Conservation (phyloP, 2,888 invertebrate species). For the Yponomeuta malinellus region DNA sequence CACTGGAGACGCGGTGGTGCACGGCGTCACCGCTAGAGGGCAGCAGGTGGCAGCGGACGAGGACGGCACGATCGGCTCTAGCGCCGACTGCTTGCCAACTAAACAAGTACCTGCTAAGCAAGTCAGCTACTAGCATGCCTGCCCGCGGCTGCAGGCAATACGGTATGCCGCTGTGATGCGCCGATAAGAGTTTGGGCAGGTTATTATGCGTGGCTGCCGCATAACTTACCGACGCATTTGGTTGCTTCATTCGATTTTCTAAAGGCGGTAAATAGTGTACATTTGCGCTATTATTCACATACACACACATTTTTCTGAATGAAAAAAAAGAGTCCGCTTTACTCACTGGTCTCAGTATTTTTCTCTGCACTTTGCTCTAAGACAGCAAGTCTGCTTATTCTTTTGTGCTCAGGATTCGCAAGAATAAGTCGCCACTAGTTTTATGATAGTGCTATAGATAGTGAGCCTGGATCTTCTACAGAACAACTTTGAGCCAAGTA, state of each 20-base stretch:
- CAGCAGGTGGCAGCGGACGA: slow-evolving; percentile 35
- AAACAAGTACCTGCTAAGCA: slow-evolving; percentile 32
- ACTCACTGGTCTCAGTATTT: too few species aligned
- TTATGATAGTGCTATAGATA: too few species aligned
- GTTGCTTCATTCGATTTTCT: background rate
- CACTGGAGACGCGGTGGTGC: slow-evolving; percentile 45
- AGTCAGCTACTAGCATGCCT: too few species aligned
- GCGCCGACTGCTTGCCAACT: slow-evolving; percentile 69
- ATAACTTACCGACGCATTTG: background rate
- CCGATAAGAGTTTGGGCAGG: slow-evolving; percentile 52
- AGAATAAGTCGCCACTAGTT: too few species aligned
- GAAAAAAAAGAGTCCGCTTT: too few species aligned
- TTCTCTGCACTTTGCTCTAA: too few species aligned
- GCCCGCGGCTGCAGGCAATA: slow-evolving; percentile 16
- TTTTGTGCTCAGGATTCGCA: too few species aligned
- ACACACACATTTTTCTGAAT: too few species aligned
- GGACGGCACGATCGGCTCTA: slow-evolving; percentile 46
- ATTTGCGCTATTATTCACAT: too few species aligned
- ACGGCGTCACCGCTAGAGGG: slow-evolving; percentile 44
- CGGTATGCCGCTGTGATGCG: slow-evolving; percentile 48
- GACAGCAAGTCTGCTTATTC: too few species aligned
- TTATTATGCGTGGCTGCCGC: background rate
- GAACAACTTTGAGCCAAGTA: too few species aligned
- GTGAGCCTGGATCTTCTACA: too few species aligned
- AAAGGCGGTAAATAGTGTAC: background rate